These are phyloP conservation scores for Butorides virescens DNA, from an alignment of 2,113 vertebrate genomes.

Conservation along the genomic window DNA sequence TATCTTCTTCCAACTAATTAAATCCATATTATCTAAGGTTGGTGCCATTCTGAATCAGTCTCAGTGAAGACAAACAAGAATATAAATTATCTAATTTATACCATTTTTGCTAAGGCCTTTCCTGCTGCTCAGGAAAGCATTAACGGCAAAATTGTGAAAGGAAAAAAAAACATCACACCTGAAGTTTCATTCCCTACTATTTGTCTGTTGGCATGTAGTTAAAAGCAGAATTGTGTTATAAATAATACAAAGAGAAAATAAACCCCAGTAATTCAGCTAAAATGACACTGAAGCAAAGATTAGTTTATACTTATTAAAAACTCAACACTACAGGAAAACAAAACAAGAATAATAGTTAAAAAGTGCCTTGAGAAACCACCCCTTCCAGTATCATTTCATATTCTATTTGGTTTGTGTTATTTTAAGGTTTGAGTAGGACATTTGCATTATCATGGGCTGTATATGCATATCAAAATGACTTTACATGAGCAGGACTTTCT, in stretches of 20 bases:
- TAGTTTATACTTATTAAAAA: slow-evolving; percentile 7
- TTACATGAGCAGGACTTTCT: neutral
- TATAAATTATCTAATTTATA: slow-evolving; percentile 65
- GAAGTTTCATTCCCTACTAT: neutral
- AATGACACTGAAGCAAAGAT: neutral
- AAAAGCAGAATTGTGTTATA: neutral
- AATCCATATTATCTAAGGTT: slow-evolving; percentile 52
- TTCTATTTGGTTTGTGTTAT: neutral
- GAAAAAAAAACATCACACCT: neutral
- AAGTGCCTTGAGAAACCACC: neutral
- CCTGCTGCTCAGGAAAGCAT: slow-evolving; percentile 43
- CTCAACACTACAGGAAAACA: neutral
- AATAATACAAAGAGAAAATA: slow-evolving; percentile 26
- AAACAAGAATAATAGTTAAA: neutral
- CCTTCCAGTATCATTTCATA: neutral
- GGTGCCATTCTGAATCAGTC: slow-evolving; percentile 54
- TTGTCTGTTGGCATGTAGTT: neutral
- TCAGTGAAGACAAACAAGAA: slow-evolving; percentile 61
- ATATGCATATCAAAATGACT: neutral
- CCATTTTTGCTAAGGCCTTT: slow-evolving; percentile 48
- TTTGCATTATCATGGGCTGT: neutral
- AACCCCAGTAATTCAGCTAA: neutral
- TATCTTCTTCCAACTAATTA: slow-evolving; percentile 55
- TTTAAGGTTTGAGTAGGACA: neutral
- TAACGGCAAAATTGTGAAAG: slow-evolving; percentile 5